Base-by-base conservation (phyloP, 2,113 vertebrate genomes). In the Leptosomus discolor region DNA sequence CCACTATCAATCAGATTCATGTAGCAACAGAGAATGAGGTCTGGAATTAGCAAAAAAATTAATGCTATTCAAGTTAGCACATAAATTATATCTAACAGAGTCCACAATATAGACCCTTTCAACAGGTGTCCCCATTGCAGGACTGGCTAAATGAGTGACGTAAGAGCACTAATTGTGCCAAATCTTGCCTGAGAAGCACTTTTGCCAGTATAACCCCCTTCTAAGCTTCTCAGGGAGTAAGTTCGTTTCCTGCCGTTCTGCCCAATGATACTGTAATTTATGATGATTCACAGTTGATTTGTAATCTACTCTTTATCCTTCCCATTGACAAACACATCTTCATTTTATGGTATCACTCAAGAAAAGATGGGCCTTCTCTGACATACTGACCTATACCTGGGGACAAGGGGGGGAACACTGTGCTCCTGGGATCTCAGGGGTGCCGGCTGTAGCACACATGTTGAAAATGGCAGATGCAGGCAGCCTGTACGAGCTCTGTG, bases 401-500 rank as follows among this genome's bases (percentile, higher is more conserved):
- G 45, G 82, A 34, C 51, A n/a, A 2, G 1, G 0, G 1, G 58
- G 27, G 60, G 11, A 37, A 50, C 32, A 20, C 23, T 23, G 12
- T n/a, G 23, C 39, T 71, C 36, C 51, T 68, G 45, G 60, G 22
- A 57, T 46, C 56, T 23, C 26, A 21, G 18, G 30, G 51, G 24
- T 37, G 29, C 15, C 58, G 61, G 51, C 69, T 39, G 29, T 11
- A 69, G 78, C 65, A 58, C 2, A 0, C 22, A 7, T 5, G 2
- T 16, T 8, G 48, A 51, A 5, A 8, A 0, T 41, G 87, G 45
- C 34, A 65, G 41, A 11, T 41, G 34, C 34, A 65, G 78, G 34
- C 46, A 92, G 61, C 45, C 46, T 58, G 1, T 22, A 14, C 21
- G 63, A 80, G 57, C 54, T 89, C 80, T 70, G 71, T 22, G 76